Base-by-base conservation (phyloP, 1,140 invertebrate species). In the Scaptomyza pallida region DNA sequence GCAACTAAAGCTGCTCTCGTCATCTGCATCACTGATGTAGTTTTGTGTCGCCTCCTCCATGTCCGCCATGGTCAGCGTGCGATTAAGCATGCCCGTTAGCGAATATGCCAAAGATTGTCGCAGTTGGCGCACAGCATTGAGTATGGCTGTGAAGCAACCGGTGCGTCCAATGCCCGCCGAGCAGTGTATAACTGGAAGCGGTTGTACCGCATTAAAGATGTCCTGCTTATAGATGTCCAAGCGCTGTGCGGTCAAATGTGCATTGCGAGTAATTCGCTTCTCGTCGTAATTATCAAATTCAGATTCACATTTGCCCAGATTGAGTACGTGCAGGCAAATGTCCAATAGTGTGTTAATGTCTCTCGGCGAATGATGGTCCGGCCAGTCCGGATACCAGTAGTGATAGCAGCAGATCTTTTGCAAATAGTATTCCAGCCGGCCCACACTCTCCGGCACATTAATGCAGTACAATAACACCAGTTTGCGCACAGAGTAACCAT, bases 111-210 rank as follows among this genome's bases (percentile, higher is more conserved):
- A 47, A 17, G 89, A 89, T 59, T 90, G 79, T 8, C 91, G 72
- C 40, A 91, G 19, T 50, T 98, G 97, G 45, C 95, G 95, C 72
- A 98, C 96, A 37, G 97, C 97, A 77, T 97, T 97, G 40, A 97
- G 94, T 17, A 99, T 94, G 13, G 98, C 97, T 65, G 99, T 95
- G 72, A 99, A 97, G 90, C 98, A 98, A 5, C 98, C 98, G 0
- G 98, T 99, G 35, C 98, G 93, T 8, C 98, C 97, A 44, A 97
- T 96, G 8, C 97, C 97, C 15, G 97, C 96, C 43, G 96, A 97
- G 92, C 98, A 99, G 88, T 99, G 98, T 2, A 99, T 97, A 23
- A 98, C 94, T 2, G 98, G 95, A 4, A 98, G 95, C 1, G 93
- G 93, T 13, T 91, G 82, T 17, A 90, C 80, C 0, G 89, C 85